A percentile compares a stretch with the other conserved stretches of the same genome.
Conservation (phyloP, 2,113 vertebrate species). For the Natator depressus region DNA sequence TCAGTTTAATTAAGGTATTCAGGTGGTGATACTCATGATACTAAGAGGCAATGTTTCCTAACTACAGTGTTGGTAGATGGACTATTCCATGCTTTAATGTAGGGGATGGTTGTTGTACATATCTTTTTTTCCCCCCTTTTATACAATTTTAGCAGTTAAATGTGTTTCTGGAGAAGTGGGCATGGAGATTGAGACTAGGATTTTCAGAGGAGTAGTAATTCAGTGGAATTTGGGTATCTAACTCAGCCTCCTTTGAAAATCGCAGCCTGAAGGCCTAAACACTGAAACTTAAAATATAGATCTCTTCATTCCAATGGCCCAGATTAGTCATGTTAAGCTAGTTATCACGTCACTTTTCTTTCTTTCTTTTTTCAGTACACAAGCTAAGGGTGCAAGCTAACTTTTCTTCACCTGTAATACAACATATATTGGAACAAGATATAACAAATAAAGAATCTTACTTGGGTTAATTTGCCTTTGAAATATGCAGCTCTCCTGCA, state of each 20-base stretch:
- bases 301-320: background rate
- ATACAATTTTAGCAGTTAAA: background rate
- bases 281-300: background rate
- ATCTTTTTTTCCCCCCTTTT: background rate
- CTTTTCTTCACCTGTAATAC: background rate
- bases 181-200: background rate
- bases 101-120: accelerated
- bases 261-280: background rate
- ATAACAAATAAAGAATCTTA: too few species aligned
- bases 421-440: too few species aligned
- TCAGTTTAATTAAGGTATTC: background rate
- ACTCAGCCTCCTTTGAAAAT: background rate
- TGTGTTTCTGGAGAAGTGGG: accelerated
- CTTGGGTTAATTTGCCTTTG: too few species aligned
- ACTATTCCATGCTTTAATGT: accelerated
- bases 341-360: background rate
- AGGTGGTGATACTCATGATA: too few species aligned
- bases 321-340: background rate
- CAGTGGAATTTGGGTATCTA: background rate
- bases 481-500: too few species aligned
- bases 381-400: background rate
- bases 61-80: accelerated
- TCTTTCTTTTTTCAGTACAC: background rate
- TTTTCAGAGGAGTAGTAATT: background rate
- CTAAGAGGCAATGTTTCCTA: background rate